These are phyloP conservation scores for Polypterus senegalus DNA, from an alignment of 2,113 vertebrate species.

Conservation along the genomic window DNA sequence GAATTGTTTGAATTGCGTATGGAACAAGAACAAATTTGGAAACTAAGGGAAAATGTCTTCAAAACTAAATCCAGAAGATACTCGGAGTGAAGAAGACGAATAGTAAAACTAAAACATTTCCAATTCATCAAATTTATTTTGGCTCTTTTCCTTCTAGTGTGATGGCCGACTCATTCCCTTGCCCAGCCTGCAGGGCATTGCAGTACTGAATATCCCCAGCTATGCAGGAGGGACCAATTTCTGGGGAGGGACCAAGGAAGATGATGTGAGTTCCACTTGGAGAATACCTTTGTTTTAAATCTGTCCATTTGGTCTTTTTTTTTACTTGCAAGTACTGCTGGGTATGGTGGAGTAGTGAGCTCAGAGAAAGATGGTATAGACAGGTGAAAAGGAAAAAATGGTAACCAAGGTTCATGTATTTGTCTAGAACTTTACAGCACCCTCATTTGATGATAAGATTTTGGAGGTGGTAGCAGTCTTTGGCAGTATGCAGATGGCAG, in stretches of 20 bases:
- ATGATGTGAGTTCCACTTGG: constrained; percentile 60
- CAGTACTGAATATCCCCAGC: constrained; percentile 86
- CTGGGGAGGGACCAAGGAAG: constrained; percentile 92
- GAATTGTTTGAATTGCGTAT: too few species aligned
- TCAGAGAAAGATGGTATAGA: too few species aligned
- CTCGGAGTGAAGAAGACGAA: too few species aligned
- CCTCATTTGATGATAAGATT: constrained; percentile 93
- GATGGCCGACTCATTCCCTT: constrained; percentile 80
- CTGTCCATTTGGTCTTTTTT: too few species aligned
- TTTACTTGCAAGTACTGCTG: too few species aligned
- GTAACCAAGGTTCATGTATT: neutral
- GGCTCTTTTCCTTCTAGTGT: constrained; percentile 44
- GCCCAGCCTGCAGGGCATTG: constrained; percentile 85
- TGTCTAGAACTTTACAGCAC: constrained; percentile 79
- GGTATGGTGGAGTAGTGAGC: too few species aligned
- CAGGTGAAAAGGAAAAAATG: neutral
- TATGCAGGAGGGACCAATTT: constrained; percentile 92
- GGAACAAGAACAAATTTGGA: too few species aligned
- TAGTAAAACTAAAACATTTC: too few species aligned
- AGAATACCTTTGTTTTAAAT: neutral
- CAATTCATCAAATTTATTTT: neutral
- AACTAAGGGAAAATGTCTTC: too few species aligned
- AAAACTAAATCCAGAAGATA: too few species aligned
- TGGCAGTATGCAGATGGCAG: constrained; percentile 97
- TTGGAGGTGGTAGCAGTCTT: constrained; percentile 95